Conservation (phyloP, 2,113 vertebrate species). For the Australoheros scitulus region DNA sequence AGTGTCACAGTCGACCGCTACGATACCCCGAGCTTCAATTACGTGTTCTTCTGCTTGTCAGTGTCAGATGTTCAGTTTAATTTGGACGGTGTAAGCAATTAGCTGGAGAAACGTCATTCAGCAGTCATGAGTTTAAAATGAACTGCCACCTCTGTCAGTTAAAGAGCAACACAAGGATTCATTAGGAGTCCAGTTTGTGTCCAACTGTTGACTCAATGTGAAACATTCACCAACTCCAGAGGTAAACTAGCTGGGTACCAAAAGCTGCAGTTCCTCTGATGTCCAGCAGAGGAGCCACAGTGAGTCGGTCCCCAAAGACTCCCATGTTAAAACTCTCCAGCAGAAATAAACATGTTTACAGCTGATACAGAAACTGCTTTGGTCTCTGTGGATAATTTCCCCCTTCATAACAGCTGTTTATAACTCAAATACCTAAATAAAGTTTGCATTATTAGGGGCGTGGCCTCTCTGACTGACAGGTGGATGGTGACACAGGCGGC, state of each 20-base stretch:
- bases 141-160: background rate
- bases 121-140: background rate
- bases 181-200: background rate
- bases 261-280: background rate
- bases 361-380: too few relatives aligned
- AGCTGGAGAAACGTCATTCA: background rate
- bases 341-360: too few relatives aligned
- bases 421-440: too few relatives aligned
- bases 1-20: background rate
- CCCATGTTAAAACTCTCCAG: too few relatives aligned
- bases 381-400: too few relatives aligned
- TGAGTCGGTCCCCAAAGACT: background rate
- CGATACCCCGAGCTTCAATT: background rate
- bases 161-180: background rate
- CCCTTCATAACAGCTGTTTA: too few relatives aligned
- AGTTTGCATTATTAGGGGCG: background rate
- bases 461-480: background rate
- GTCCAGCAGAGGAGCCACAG: background rate
- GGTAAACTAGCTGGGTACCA: background rate
- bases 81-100: background rate
- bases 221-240: background rate
- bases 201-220: too few relatives aligned
- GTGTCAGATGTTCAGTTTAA: background rate
- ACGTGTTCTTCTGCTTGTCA: background rate
- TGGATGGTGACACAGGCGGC: background rate